phyloP scores from a whole-genome alignment of 2,888 invertebrate genomes.

The Aricia artaxerxes region DNA sequence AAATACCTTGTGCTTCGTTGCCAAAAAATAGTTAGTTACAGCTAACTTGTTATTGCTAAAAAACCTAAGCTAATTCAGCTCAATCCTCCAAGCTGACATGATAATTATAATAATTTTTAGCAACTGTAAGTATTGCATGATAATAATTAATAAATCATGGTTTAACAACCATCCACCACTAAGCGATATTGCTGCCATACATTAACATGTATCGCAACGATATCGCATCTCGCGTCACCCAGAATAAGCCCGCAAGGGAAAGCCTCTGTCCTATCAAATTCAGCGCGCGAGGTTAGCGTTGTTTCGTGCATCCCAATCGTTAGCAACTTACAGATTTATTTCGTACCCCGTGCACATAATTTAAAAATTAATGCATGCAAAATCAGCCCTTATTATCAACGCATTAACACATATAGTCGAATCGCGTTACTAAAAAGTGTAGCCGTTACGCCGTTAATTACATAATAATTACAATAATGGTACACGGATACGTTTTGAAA shows the following conservation, averaged over 20 bases:
- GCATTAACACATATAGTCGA: neutral
- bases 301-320: slow-evolving; percentile 54
- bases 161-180: neutral
- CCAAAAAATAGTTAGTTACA: too few relatives aligned
- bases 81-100: too few relatives aligned
- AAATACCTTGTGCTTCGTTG: too few relatives aligned
- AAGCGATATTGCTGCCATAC: neutral
- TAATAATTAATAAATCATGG: neutral
- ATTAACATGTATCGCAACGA: neutral
- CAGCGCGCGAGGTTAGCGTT: slow-evolving; percentile 51
- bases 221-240: slow-evolving; percentile 35
- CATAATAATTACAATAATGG: slow-evolving; percentile 44
- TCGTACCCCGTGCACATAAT: slow-evolving; percentile 32
- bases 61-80: too few relatives aligned
- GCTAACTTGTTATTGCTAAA: too few relatives aligned
- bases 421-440: neutral
- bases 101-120: neutral
- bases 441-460: slow-evolving; percentile 37
- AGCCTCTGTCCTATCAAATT: slow-evolving; percentile 63
- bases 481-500: slow-evolving; percentile 43
- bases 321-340: slow-evolving; percentile 44
- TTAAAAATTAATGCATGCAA: slow-evolving; percentile 21
- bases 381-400: slow-evolving; percentile 29
- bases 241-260: slow-evolving; percentile 64
- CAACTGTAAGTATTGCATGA: neutral